Evolutionary conservation across 2,113 vertebrate genomes (phyloP).

Genomic region (Delphinapterus leucas): DNA sequence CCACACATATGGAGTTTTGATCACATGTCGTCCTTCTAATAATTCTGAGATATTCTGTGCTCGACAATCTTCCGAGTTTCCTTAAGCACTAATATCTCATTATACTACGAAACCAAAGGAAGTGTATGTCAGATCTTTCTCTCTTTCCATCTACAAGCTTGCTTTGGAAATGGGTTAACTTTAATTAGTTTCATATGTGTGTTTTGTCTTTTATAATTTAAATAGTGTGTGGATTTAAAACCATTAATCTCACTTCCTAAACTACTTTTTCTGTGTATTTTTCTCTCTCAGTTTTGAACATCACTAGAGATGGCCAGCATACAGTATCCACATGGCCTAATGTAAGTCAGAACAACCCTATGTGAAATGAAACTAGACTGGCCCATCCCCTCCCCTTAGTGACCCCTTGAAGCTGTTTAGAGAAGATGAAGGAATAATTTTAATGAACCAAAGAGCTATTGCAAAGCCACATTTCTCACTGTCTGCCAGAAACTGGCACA

Average conservation of each 20-base stretch:
- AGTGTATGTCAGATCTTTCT: too few species aligned
- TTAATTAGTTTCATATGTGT: not conserved
- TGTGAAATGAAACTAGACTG: not conserved
- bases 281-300: not conserved
- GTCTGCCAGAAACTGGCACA: constrained; percentile 51
- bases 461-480: constrained; percentile 19
- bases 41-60: not conserved
- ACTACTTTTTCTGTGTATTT: not conserved
- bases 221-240: not conserved
- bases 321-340: not conserved
- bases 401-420: not conserved
- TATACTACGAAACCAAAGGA: not conserved
- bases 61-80: accelerated
- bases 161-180: not conserved
- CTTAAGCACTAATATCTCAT: not conserved
- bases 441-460: constrained; percentile 55
- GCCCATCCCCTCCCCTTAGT: constrained; percentile 2
- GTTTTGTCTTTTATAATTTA: not conserved
- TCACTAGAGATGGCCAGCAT: not conserved
- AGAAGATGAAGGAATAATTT: constrained; percentile 52
- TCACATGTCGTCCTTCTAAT: not conserved
- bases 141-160: not conserved
- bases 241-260: constrained; percentile 30
- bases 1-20: not conserved
- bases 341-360: not conserved